Evolutionary conservation across 2,797 vertebrate genomes (phyloP).

Genomic region (Macropus fuliginosus): DNA sequence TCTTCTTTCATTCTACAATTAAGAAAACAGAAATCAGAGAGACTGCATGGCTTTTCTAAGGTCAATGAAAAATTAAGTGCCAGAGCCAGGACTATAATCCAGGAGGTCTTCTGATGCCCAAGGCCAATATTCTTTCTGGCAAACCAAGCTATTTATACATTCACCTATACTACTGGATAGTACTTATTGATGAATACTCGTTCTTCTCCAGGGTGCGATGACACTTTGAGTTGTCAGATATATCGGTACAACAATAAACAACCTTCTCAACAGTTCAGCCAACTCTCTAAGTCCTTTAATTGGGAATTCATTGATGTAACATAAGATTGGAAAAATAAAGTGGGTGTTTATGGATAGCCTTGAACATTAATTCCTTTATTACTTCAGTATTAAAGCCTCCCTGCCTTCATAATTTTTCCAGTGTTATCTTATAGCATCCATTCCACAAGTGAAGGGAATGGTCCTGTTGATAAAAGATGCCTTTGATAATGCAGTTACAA

Average conservation of each 20-base stretch:
- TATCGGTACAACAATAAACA: constrained; percentile 7
- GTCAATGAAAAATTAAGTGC: not conserved
- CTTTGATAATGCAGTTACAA: constrained; percentile 65
- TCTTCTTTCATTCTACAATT: not conserved
- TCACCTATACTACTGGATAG: not conserved
- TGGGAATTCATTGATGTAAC: not conserved
- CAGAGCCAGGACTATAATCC: not conserved
- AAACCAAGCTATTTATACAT: not conserved
- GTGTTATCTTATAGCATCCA: constrained; percentile 9
- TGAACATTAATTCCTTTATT: not conserved
- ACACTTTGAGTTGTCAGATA: constrained; percentile 35
- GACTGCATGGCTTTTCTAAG: not conserved
- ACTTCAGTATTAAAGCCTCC: constrained; percentile 49
- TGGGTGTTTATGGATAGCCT: not conserved
- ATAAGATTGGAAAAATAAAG: not conserved
- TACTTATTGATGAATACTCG: constrained; percentile 16
- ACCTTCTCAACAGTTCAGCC: not conserved
- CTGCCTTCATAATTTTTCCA: constrained; percentile 33
- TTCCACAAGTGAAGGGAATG: constrained; percentile 42
- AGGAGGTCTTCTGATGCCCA: not conserved
- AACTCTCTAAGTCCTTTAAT: constrained; percentile 23
- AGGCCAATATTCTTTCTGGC: not conserved
- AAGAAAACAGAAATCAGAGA: not conserved
- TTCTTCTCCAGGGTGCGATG: constrained; percentile 25
- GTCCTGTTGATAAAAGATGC: constrained; percentile 45